Base-by-base conservation (phyloP, 1,140 invertebrate species). In the Andricus grossulariae region DNA sequence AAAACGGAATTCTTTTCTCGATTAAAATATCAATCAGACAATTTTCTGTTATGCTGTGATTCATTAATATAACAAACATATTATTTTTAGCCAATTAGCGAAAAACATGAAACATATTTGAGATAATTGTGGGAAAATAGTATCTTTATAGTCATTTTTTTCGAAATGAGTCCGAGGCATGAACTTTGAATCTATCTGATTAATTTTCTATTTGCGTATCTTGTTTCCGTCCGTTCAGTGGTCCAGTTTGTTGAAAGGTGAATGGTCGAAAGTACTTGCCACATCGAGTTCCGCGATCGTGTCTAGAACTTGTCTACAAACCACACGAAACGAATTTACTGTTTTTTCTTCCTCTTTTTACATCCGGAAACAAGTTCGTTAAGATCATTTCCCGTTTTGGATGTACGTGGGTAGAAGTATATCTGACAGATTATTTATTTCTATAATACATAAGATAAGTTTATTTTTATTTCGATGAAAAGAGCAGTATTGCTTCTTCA, bases 291-390 rank as follows among this genome's bases (percentile, higher is more conserved):
- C 13, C 15, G 8, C 32, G 60, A 66, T 66, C n/a, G 16, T 39
- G 32, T 66, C 60, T 39, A 32, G 25, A 66, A 32, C 60, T 66
- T 66, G 60, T 66, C 60, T 66, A 66, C 8, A 16, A 66, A 66
- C 25, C 60, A 66, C 60, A 66, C 60, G 21, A 66, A 66, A 66
- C 60, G 25, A 66, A 66, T 66, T 66, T 39, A 39, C 60, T 66
- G 39, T 11, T 10, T 45, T 45, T 45, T 45, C 7, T 7, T 11
- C 7, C 10, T 45, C 39, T 45, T 45, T 10, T 45, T 11, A 45
- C 60, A 66, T 10, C 60, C 25, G 60, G 60, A 66, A 66, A 66
- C 60, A 16, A 39, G 32, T 45, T 66, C 32, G 16, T 66, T 66
- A 45, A 66, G 25, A 66, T 45, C 25, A 32, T 39, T 45, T 66